Percentiles rank a stretch among this genome's conserved stretches.
Conservation (phyloP, 1,140 invertebrate species). For the Aphaenogaster ashmeadi region DNA sequence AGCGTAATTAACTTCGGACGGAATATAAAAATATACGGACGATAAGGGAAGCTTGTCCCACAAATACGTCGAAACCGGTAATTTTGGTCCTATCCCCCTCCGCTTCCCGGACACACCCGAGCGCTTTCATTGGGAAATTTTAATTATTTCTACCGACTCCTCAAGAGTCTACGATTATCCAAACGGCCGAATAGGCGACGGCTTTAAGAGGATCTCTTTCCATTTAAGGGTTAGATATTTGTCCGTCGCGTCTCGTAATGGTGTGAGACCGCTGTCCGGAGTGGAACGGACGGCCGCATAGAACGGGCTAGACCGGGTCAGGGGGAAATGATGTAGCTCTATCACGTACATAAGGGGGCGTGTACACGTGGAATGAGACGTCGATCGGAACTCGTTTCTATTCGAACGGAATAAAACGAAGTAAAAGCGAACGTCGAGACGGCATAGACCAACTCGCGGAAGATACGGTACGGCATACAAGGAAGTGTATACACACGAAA, state of each 20-base stretch:
- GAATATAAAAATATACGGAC: conserved; percentile 13
- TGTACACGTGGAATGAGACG: conserved; percentile 68
- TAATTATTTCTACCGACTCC: neutral
- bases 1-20: conserved; percentile 9
- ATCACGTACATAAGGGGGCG: conserved; percentile 52
- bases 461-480: conserved; percentile 45
- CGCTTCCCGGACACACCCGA: neutral
- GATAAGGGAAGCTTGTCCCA: conserved; percentile 18
- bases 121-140: neutral
- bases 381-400: conserved; percentile 73
- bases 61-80: conserved; percentile 16
- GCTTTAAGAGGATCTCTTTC: neutral
- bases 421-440: conserved; percentile 52
- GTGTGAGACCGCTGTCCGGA: conserved; percentile 5
- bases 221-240: conserved; percentile 44
- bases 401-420: conserved; percentile 63
- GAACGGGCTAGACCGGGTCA: conserved; percentile 70
- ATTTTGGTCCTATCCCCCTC: conserved; percentile 6
- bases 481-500: conserved; percentile 25
- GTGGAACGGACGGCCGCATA: conserved; percentile 59
- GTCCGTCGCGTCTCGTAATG: conserved; percentile 1
- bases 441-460: conserved; percentile 34
- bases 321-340: conserved; percentile 74
- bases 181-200: neutral
- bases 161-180: neutral